Conservation (phyloP, 1,140 invertebrate species). For the Thaumatotibia leucotreta region DNA sequence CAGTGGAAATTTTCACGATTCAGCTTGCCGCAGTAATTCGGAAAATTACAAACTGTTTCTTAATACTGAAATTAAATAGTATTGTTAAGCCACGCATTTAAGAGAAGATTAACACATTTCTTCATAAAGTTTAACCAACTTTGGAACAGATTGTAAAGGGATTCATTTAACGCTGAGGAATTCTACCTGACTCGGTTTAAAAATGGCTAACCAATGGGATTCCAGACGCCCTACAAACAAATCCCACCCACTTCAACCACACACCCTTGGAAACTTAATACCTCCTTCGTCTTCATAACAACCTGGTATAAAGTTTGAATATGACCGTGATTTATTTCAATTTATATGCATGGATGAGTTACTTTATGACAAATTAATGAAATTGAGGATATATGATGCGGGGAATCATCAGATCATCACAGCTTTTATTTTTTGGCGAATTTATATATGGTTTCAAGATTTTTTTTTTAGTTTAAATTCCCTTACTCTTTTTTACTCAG, state of each 20-base stretch:
- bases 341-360: no score
- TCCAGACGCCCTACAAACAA: neutral
- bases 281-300: neutral
- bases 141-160: neutral
- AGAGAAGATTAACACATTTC: neutral
- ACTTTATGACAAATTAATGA: no score
- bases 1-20: slow-evolving; percentile 38
- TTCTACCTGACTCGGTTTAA: neutral
- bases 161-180: neutral
- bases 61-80: neutral
- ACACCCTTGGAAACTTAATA: neutral
- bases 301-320: slow-evolving; percentile 12
- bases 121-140: neutral
- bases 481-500: no score
- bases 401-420: no score
- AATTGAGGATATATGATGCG: no score
- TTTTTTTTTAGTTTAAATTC: no score
- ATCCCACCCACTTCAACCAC: neutral
- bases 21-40: slow-evolving; percentile 32
- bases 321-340: slow-evolving; percentile 13
- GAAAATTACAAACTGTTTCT: slow-evolving; percentile 21
- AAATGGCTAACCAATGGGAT: neutral
- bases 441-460: no score
- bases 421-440: no score
- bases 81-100: neutral